A percentile compares a stretch with the other conserved stretches of the same genome.
These are phyloP conservation scores for Ditula angustiorana DNA, from an alignment of 2,888 invertebrate genomes.

Conservation along the genomic window DNA sequence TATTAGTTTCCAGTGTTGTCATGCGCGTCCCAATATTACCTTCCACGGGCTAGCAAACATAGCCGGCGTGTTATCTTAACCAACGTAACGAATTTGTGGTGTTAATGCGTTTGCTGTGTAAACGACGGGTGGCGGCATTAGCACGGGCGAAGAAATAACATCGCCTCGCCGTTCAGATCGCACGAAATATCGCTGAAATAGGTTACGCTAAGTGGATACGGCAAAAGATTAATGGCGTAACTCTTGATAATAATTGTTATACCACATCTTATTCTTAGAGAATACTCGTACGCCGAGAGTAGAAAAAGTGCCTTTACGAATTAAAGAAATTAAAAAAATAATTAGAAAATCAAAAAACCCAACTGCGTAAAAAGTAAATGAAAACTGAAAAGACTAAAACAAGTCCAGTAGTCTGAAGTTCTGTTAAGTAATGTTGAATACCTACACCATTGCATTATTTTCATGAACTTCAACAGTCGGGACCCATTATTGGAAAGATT, in stretches of 20 bases:
- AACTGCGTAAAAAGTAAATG: too few species aligned
- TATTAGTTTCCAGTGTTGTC: slow-evolving; percentile 27
- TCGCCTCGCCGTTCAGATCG: slow-evolving; percentile 22
- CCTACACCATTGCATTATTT: too few species aligned
- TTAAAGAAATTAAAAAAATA: too few species aligned
- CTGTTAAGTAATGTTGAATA: too few species aligned
- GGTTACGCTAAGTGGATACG: slow-evolving; percentile 19
- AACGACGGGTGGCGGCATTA: slow-evolving; percentile 33
- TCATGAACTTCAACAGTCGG: too few species aligned
- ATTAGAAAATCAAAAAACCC: too few species aligned
- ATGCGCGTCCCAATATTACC: slow-evolving; percentile 32
- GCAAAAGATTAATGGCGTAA: slow-evolving; percentile 25
- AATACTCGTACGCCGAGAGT: too few species aligned
- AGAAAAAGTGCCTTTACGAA: too few species aligned
- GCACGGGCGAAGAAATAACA: slow-evolving; percentile 40
- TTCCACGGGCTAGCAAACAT: slow-evolving; percentile 39
- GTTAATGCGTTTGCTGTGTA: slow-evolving; percentile 45
- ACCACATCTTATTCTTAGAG: background rate
- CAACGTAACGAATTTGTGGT: slow-evolving; percentile 41
- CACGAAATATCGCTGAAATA: slow-evolving; percentile 21
- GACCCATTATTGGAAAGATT: too few species aligned
- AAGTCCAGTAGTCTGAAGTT: too few species aligned
- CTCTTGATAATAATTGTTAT: background rate
- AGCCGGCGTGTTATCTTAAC: slow-evolving; percentile 41
- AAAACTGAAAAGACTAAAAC: too few species aligned